Evolutionary conservation across 2,888 invertebrate species (phyloP), one percentile per base, ranked within the genome.

Genomic region (Caenorhabditis sp.): DNA sequence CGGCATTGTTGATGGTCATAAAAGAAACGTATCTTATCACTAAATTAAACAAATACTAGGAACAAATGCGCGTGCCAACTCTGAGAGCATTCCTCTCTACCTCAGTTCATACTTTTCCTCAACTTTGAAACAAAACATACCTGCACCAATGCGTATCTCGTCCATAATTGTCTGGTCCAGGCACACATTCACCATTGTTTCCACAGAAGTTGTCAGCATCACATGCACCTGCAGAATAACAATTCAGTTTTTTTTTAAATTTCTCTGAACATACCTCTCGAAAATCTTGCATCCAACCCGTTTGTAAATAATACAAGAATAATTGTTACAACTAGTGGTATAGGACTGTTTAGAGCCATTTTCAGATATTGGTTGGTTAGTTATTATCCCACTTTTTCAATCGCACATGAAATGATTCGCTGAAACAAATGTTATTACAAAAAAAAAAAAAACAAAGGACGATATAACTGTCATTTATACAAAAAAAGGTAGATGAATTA

Each of bases 141-240:
- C 72, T 67, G 68, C 72, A 72, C 72, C 72, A 72, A 65, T 52
- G 68, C 1, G 71, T 59, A 8, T 25, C 17, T 3, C 31, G 21
- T 7, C 31, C 62, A 54, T 54, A 62, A 25, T 36, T 58, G 17
- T 10, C 8, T 23, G 72, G 72, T 59, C 67, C 72, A 3, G n/a
- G 5, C 23, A 64, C 56, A 36, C 72, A 72, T 4, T 54, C 14
- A 21, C 67, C 72, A 54, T 68, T 26, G 2, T 1, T 5, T 17
- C 67, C 67, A 20, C 72, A 72, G 23, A 43, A 59, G 1, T 43
- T 23, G 38, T n/a, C 56, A 36, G 7, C 38, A 20, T 8, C 5
- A 14, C 58, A 58, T 3, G 5, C 36, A 3, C 58, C 49, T 59
- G 1, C 5, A 10, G 14, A 56, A 12, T 8, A 56, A 5, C 23